These are phyloP conservation scores for Genyomyrus donnyi DNA, from an alignment of 2,113 vertebrate genomes.

Conservation along the genomic window DNA sequence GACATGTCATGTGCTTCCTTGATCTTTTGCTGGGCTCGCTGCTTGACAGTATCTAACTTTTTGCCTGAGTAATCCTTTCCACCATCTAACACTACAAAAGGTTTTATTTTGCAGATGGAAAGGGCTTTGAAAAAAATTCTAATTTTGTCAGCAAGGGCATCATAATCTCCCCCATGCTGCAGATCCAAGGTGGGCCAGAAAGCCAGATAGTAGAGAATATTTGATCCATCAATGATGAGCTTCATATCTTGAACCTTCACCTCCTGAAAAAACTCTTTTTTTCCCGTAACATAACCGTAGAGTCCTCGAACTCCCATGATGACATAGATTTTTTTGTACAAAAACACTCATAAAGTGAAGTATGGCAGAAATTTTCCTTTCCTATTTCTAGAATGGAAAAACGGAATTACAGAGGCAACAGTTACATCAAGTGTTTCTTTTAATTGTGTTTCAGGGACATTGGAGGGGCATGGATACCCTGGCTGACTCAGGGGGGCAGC, in stretches of 20 bases:
- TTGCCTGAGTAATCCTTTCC: slow-evolving; percentile 49
- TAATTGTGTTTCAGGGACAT: too few relatives aligned
- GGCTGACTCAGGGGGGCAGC: too few relatives aligned
- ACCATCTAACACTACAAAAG: slow-evolving; percentile 77
- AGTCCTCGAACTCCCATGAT: slow-evolving; percentile 61
- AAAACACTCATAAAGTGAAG: not conserved
- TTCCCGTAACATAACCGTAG: slow-evolving; percentile 48
- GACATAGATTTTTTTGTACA: not conserved
- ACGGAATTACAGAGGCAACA: not conserved
- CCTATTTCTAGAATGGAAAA: not conserved
- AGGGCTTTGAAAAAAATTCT: slow-evolving; percentile 62
- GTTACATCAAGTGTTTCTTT: too few relatives aligned
- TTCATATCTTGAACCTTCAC: slow-evolving; percentile 54
- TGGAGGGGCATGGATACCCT: too few relatives aligned
- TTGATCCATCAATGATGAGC: slow-evolving; percentile 71
- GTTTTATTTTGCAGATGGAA: slow-evolving; percentile 54
- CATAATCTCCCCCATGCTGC: slow-evolving; percentile 74
- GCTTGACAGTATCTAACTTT: not conserved
- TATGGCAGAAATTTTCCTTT: not conserved
- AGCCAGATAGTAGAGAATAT: slow-evolving; percentile 62
- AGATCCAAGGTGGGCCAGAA: slow-evolving; percentile 56
- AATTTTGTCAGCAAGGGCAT: slow-evolving; percentile 49
- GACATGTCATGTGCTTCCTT: slow-evolving; percentile 49
- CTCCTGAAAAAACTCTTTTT: slow-evolving; percentile 46
- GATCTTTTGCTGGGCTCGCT: slow-evolving; percentile 51